These are phyloP conservation scores for Enhydra lutris DNA, from an alignment of 2,113 vertebrate species.

Conservation along the genomic window DNA sequence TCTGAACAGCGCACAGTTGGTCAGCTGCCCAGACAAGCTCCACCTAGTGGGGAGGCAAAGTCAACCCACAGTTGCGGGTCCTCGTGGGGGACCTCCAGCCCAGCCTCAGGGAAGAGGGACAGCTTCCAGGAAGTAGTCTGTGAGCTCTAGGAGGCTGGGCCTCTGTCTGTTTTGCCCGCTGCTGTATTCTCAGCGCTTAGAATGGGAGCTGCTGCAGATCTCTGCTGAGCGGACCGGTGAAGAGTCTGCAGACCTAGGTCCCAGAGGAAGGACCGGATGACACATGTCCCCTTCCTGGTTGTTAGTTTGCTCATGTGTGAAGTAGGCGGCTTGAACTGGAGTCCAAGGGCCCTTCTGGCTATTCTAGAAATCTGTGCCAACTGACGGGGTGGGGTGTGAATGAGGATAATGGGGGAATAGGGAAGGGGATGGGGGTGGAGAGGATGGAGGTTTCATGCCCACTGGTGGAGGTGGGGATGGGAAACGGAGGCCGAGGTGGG, in stretches of 20 bases:
- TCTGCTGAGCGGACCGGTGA: neutral
- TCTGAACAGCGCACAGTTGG: rapidly evolving
- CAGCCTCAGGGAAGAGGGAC: neutral
- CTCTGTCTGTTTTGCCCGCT: neutral
- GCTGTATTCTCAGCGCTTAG: neutral
- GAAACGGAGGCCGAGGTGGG: neutral
- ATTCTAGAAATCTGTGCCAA: neutral
- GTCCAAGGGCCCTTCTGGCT: neutral
- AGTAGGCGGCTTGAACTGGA: neutral
- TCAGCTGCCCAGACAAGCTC: neutral
- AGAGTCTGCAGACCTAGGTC: neutral
- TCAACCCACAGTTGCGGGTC: neutral
- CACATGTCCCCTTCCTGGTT: neutral
- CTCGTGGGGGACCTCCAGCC: rapidly evolving
- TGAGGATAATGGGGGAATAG: neutral
- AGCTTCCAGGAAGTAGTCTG: neutral
- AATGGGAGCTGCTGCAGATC: neutral
- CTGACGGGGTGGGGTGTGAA: neutral
- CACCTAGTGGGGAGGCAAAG: neutral
- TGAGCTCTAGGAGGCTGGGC: neutral
- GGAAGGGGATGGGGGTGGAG: no score
- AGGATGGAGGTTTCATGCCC: neutral
- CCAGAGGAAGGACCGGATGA: neutral
- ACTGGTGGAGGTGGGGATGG: neutral
- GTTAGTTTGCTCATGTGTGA: neutral